Conservation (phyloP, 2,888 invertebrate genomes). For the Sphaerophoria taeniata region DNA sequence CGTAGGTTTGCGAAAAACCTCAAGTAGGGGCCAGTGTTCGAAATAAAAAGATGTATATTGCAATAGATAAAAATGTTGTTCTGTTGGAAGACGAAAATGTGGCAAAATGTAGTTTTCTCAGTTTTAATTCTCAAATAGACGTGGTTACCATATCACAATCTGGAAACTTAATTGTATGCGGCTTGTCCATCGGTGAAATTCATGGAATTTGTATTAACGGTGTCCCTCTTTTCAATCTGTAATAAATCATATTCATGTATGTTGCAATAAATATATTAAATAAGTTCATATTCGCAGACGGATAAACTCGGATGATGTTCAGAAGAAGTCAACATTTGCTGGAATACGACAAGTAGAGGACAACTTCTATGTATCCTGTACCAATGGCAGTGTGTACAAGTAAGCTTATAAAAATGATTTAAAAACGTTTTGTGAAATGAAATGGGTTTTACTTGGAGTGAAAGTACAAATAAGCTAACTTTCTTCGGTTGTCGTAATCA, state of each 20-base stretch:
- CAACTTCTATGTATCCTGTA: slow-evolving; percentile 79
- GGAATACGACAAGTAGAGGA: slow-evolving; percentile 78
- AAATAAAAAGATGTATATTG: slow-evolving; percentile 80
- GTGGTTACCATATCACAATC: slow-evolving; percentile 78
- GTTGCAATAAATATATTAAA: neutral
- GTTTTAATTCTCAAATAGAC: slow-evolving; percentile 80
- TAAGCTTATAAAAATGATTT: slow-evolving; percentile 62
- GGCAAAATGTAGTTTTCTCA: slow-evolving; percentile 79
- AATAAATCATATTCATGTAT: slow-evolving; percentile 32
- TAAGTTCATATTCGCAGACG: slow-evolving; percentile 58
- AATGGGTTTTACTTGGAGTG: no score
- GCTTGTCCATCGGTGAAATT: slow-evolving; percentile 80
- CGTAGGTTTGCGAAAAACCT: slow-evolving; percentile 79
- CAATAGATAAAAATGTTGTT: slow-evolving; percentile 80
- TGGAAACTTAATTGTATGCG: slow-evolving; percentile 81
- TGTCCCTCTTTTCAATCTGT: slow-evolving; percentile 79
- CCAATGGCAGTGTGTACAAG: slow-evolving; percentile 81
- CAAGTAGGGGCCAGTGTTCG: slow-evolving; percentile 79
- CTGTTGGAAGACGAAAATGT: slow-evolving; percentile 81
- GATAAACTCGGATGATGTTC: slow-evolving; percentile 79
- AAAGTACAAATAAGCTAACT: no score
- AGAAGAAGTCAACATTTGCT: slow-evolving; percentile 77
- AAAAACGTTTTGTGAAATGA: no score
- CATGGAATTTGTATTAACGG: slow-evolving; percentile 81
- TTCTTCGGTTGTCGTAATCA: no score